Conservation (phyloP, 1,140 invertebrate genomes). For the Ips typographus region DNA sequence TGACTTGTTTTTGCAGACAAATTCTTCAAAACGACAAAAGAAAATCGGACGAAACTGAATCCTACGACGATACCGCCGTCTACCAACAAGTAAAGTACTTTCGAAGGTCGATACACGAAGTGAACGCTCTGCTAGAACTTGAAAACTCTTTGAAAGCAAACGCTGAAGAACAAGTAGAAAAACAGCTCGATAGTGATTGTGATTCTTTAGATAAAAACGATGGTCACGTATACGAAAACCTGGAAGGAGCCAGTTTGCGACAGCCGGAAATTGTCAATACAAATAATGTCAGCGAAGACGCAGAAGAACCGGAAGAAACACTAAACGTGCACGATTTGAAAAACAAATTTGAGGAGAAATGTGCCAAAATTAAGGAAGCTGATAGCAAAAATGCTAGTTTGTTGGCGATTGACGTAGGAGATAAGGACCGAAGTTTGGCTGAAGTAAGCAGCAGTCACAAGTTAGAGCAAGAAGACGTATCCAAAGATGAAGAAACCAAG, state of each 20-base stretch:
- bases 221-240: constrained; percentile 45
- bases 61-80: constrained; percentile 55
- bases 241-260: constrained; percentile 39
- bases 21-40: constrained; percentile 45
- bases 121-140: constrained; percentile 65
- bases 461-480: not conserved
- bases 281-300: constrained; percentile 13
- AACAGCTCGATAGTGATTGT: constrained; percentile 33
- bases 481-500: not conserved
- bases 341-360: constrained; percentile 42
- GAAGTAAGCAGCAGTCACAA: not conserved
- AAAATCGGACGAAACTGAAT: constrained; percentile 50
- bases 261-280: constrained; percentile 28
- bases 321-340: constrained; percentile 41
- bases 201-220: constrained; percentile 45
- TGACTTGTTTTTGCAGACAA: not conserved
- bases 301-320: constrained; percentile 5
- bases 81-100: constrained; percentile 77
- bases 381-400: not conserved
- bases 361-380: not conserved
- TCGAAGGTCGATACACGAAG: constrained; percentile 70
- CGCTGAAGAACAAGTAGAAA: constrained; percentile 7
- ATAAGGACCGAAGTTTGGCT: not conserved
- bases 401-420: not conserved
- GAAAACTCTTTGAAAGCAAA: constrained; percentile 7